Evolutionary conservation across 2,113 vertebrate genomes (phyloP), one percentile per base, ranked within the genome.

Genomic region (Acrocephalus kingi): DNA sequence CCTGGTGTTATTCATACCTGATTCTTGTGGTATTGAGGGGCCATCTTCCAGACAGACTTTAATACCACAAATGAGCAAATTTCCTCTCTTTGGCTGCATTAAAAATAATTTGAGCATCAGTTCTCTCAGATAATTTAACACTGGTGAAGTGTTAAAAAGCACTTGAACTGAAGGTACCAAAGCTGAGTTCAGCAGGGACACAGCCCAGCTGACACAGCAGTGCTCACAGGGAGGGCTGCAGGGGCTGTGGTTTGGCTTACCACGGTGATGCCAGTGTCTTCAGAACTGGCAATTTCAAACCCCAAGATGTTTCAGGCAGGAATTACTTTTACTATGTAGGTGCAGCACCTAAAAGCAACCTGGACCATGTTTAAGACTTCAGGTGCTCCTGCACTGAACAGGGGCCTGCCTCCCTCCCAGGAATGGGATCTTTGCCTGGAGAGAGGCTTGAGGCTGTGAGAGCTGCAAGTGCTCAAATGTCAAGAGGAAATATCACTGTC

Each of bases 351-450:
- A 41, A 67, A 74, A 63, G 9, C 15, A 83, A 18, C 31, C 37
- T 21, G 6, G 1, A 15, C 1, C 2, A 0, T 13, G 19, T 55
- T 73, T 28, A 35, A 58, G 48, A 6, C 15, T 30, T 68, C 3
- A 39, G 28, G 16, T 49, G 35, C 41, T 89, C 35, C 52, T n/a
- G 56, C 1, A 1, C 4, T n/a, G 41, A 27, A 8, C 0, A 31
- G 43, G 10, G 21, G 7, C 85, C 30, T 72, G 41, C 27, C 8
- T 31, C 21, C 23, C 31, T 87, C 7, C 37, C 28, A 48, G 13
- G 12, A 16, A 15, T 8, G 74, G 59, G n/a, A 25, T 33, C 55
- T 52, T 73, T 45, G 25, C 28, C 49, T 30, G n/a, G 22, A 58
- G 64, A 51, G 33, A 71, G 22, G 18, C 48, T 39, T 35, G 52